These are phyloP conservation scores for Macropis europaea DNA, from an alignment of 2,888 invertebrate species.

Conservation along the genomic window DNA sequence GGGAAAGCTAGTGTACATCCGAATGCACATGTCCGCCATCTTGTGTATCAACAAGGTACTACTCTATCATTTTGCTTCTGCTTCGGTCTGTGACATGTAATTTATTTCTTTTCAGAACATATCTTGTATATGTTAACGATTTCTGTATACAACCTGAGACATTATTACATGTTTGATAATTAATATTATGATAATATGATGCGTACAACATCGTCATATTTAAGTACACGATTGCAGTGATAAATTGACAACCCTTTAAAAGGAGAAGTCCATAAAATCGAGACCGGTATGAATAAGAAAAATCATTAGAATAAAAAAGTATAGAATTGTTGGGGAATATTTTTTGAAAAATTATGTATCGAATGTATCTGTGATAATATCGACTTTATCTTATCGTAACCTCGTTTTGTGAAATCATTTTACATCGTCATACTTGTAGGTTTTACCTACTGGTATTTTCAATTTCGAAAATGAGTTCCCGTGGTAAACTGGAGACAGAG, in stretches of 20 bases:
- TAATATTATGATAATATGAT: no score
- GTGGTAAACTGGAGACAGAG: constrained; percentile 84
- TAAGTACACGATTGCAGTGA: not conserved
- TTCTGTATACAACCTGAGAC: not conserved
- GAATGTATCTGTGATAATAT: not conserved
- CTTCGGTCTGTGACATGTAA: no score
- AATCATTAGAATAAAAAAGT: not conserved
- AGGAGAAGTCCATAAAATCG: not conserved
- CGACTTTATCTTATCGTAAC: not conserved
- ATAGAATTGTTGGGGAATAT: not conserved
- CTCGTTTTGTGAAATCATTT: not conserved
- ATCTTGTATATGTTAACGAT: no score
- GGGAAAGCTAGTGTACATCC: no score
- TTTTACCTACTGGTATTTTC: not conserved
- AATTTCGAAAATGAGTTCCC: constrained; percentile 78
- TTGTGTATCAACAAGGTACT: no score
- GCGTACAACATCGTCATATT: no score
- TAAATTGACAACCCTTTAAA: not conserved
- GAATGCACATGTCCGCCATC: no score
- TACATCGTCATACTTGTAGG: not conserved
- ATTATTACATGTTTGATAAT: not conserved
- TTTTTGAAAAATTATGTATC: not conserved
- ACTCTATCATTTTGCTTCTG: no score
- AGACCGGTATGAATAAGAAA: not conserved
- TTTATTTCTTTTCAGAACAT: no score